These are phyloP conservation scores for Anastrepha ludens DNA, from an alignment of 1,140 invertebrate species.

Conservation along the genomic window DNA sequence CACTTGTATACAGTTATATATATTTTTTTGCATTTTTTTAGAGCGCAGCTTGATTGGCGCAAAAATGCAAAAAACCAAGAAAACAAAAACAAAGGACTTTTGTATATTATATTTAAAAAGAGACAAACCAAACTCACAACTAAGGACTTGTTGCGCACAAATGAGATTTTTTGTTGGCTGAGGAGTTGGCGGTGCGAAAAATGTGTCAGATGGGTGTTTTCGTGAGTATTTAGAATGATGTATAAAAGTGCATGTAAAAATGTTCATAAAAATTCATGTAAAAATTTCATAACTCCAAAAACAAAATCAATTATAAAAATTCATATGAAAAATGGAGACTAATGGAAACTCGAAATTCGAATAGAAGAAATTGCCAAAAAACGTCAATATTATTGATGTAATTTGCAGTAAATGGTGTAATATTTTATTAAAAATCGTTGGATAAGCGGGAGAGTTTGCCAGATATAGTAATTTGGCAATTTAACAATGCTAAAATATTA, in stretches of 20 bases:
- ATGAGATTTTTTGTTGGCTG: neutral
- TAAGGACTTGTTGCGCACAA: slow-evolving; percentile 33
- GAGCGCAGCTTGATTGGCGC: neutral
- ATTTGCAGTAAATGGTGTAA: too few species aligned
- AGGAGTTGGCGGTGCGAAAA: neutral
- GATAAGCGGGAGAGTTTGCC: too few species aligned
- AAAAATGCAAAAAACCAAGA: too few species aligned
- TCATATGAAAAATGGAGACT: neutral
- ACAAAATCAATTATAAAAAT: slow-evolving; percentile 58
- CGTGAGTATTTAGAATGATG: slow-evolving; percentile 2
- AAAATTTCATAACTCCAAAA: slow-evolving; percentile 49
- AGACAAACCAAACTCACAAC: slow-evolving; percentile 50
- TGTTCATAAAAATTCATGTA: slow-evolving; percentile 53
- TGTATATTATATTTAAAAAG: slow-evolving; percentile 57
- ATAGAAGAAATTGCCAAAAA: neutral
- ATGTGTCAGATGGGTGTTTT: too few species aligned
- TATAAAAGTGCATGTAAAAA: slow-evolving; percentile 50
- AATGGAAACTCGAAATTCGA: neutral
- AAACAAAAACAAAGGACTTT: slow-evolving; percentile 51
- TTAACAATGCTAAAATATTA: too few species aligned
- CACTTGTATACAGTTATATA: too few species aligned
- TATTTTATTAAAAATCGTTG: too few species aligned
- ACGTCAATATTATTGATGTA: neutral
- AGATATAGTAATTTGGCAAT: neutral
- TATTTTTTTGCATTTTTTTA: neutral